Conservation (phyloP, 2,888 invertebrate genomes). For the Helleia helle region DNA sequence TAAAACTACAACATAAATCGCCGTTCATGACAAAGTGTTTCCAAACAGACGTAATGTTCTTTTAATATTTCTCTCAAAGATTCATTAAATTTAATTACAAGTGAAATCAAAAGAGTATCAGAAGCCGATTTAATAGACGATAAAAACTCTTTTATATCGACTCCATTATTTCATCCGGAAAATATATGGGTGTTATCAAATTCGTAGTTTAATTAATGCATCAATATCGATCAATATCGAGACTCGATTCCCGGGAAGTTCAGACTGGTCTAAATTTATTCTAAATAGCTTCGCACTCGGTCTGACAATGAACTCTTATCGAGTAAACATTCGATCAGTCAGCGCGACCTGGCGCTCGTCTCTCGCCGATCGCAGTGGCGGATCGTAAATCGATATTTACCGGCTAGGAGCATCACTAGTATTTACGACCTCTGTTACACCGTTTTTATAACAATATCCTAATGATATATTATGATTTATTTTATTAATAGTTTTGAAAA, state of each 20-base stretch:
- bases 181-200: constrained; percentile 19
- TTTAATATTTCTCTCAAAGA: too few relatives aligned
- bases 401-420: constrained; percentile 45
- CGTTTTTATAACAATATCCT: constrained; percentile 42
- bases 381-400: constrained; percentile 60
- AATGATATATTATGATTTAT: background rate
- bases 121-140: background rate
- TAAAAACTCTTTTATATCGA: background rate
- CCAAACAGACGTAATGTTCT: too few relatives aligned
- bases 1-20: too few relatives aligned
- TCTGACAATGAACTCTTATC: constrained; percentile 69
- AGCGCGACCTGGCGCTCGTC: constrained; percentile 55
- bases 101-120: background rate
- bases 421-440: constrained; percentile 51
- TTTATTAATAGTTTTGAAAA: too few relatives aligned
- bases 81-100: background rate
- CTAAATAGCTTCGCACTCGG: constrained; percentile 53
- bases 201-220: constrained; percentile 21
- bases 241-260: constrained; percentile 40
- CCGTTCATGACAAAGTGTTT: too few relatives aligned
- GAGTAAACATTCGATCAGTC: constrained; percentile 63
- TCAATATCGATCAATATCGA: constrained; percentile 31
- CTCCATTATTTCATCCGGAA: background rate
- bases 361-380: constrained; percentile 49
- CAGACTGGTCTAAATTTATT: constrained; percentile 59